A percentile compares a stretch with the other conserved stretches of the same genome.
These are phyloP conservation scores for Eupithecia exiguata DNA, from an alignment of 2,888 invertebrate genomes.

Conservation along the genomic window DNA sequence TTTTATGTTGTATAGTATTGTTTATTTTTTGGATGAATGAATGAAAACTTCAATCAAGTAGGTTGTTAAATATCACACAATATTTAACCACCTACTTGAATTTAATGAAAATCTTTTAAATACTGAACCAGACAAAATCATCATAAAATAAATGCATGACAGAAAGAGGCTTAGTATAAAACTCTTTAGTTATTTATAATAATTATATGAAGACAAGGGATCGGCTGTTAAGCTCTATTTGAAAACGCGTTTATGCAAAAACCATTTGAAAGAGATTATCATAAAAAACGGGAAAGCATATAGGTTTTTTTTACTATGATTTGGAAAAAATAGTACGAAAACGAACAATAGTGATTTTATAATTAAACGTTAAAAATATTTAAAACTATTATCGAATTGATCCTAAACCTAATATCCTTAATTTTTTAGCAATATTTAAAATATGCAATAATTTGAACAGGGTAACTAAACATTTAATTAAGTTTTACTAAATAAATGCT, in stretches of 20 bases:
- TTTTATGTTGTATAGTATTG: background rate
- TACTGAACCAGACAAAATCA: background rate
- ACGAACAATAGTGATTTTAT: background rate
- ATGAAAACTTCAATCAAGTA: background rate
- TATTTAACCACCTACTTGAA: background rate
- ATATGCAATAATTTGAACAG: background rate
- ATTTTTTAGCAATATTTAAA: slow-evolving; percentile 1
- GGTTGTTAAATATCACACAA: too few species aligned
- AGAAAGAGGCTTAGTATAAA: slow-evolving; percentile 11
- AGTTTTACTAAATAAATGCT: background rate
- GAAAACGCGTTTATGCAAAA: slow-evolving; percentile 18
- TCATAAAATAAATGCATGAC: background rate
- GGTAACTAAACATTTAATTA: slow-evolving; percentile 1
- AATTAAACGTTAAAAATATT: background rate
- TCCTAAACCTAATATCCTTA: slow-evolving; percentile 2
- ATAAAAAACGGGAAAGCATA: slow-evolving; percentile 3
- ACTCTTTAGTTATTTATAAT: background rate
- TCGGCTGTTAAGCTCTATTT: slow-evolving; percentile 25
- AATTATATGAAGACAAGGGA: background rate
- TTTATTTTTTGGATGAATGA: background rate
- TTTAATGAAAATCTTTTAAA: background rate
- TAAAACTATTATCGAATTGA: slow-evolving; percentile 3
- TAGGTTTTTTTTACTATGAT: background rate
- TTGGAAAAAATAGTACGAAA: background rate
- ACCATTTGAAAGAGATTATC: slow-evolving; percentile 2